phyloP scores from a whole-genome alignment of 2,113 vertebrate species.

The Cavia porcellus region DNA sequence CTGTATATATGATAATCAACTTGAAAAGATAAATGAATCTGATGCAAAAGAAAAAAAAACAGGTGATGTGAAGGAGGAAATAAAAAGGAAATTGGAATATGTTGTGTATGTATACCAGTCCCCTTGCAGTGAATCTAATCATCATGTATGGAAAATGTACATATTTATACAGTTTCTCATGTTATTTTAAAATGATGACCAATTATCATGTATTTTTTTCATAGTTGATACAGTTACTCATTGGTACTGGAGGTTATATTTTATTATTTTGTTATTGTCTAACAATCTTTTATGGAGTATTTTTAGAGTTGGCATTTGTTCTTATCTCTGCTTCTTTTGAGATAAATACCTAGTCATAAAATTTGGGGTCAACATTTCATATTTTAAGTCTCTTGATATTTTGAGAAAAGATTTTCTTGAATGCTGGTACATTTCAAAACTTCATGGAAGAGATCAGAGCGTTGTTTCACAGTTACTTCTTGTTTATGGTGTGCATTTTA shows the following conservation, averaged over 20 bases:
- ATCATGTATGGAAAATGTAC: background rate
- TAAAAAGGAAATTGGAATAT: background rate
- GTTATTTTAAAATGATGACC: background rate
- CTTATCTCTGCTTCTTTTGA: slow-evolving; percentile 15
- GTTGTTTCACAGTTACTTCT: background rate
- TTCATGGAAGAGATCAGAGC: background rate
- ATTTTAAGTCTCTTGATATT: background rate
- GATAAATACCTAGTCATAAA: background rate
- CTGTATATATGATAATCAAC: background rate
- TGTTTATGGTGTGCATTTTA: background rate
- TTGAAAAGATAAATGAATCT: background rate
- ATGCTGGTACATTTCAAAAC: background rate
- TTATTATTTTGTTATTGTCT: background rate
- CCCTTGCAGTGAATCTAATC: background rate
- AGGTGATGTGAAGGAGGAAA: background rate
- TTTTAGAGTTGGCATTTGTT: slow-evolving; percentile 5
- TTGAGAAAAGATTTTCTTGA: background rate
- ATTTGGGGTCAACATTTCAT: background rate
- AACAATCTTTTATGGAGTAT: background rate
- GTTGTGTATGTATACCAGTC: background rate
- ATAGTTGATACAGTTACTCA: background rate
- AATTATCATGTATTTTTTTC: background rate
- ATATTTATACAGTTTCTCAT: background rate
- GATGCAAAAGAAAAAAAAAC: background rate
- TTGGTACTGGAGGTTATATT: background rate